These are phyloP conservation scores for Littorina saxatilis DNA, from an alignment of 1,140 invertebrate genomes.

Conservation along the genomic window DNA sequence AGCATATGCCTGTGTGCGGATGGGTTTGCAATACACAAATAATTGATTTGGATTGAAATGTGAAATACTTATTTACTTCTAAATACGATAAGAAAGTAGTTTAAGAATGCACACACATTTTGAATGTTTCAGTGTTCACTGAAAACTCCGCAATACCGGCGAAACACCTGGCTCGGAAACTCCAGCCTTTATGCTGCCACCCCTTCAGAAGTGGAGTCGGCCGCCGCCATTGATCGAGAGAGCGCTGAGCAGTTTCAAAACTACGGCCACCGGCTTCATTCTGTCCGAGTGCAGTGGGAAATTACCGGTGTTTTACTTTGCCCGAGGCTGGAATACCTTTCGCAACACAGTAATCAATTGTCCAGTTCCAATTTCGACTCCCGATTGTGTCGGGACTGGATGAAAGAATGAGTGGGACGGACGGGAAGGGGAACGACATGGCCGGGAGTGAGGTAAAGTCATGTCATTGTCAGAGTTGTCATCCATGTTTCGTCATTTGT, in stretches of 20 bases:
- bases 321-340: background rate
- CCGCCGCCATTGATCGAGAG: slow-evolving; percentile 32
- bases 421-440: slow-evolving; percentile 6
- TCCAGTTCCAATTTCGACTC: slow-evolving; percentile 15
- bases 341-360: background rate
- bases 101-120: too few relatives aligned
- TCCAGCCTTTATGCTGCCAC: background rate
- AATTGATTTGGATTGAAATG: background rate
- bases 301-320: background rate
- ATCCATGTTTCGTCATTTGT: slow-evolving; percentile 5
- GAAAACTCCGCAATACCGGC: too few relatives aligned
- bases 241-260: slow-evolving; percentile 15
- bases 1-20: background rate
- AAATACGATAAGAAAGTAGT: too few relatives aligned
- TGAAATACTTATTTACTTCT: too few relatives aligned
- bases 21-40: background rate
- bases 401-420: background rate
- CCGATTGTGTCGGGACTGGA: slow-evolving; percentile 29
- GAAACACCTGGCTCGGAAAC: slow-evolving; percentile 6
- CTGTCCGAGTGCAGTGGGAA: background rate
- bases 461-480: background rate
- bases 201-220: slow-evolving; percentile 22
- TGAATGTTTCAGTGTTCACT: too few relatives aligned
- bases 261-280: slow-evolving; percentile 11
- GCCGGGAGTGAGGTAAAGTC: slow-evolving; percentile 16